Base-by-base conservation (phyloP, 2,113 vertebrate genomes). In the Aldabrachelys gigantea region DNA sequence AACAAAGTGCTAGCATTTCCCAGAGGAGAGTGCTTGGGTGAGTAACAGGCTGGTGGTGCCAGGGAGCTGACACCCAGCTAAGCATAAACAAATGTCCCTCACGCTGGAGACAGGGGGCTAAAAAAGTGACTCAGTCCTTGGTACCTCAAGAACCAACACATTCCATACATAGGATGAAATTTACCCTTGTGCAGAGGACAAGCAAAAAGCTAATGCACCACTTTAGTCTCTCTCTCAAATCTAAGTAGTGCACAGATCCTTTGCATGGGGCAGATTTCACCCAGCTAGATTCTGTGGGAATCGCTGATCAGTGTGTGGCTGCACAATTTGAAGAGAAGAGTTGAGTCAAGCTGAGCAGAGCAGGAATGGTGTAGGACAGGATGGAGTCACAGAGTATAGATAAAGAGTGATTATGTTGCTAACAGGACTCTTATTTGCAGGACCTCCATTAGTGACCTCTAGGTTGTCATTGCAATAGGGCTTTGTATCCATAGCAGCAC, bases 161-260 rank as follows among this genome's bases (percentile, higher is more conserved):
- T 24, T 50, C 59, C 50, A 38, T 72, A 72, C 65, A 72, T 54
- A 56, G 90, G 82, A 84, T 44, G 38, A 49, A 92, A 87, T 62
- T 93, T 80, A 38, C 83, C 89, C 62, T 38, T 0, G 0, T 90
- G 56, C 79, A 57, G 49, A 81, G 75, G 12, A 38, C 49, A 80
- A 90, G 41, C 49, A 84, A 93, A 81, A 59, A 95, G 29, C 31
- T 11, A 3, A 76, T 54, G 44, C 72, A 21, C 27, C 86, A 27
- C 38, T 50, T 0, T 0, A 3, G 1, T 14, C 22, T 78, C 62
- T 78, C 62, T 72, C 29, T 88, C 86, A 80, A 80, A 84, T 0
- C 0, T 69, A 79, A 91, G 47, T 25, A 29, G 80, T 0, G 0
- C 8, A 12, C 0, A 0, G 10, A 41, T 88, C 17, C 62, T 80